Evolutionary conservation across 2,797 vertebrate genomes (phyloP), one percentile per base, ranked within the genome.

Genomic region (Spea hammondii): DNA sequence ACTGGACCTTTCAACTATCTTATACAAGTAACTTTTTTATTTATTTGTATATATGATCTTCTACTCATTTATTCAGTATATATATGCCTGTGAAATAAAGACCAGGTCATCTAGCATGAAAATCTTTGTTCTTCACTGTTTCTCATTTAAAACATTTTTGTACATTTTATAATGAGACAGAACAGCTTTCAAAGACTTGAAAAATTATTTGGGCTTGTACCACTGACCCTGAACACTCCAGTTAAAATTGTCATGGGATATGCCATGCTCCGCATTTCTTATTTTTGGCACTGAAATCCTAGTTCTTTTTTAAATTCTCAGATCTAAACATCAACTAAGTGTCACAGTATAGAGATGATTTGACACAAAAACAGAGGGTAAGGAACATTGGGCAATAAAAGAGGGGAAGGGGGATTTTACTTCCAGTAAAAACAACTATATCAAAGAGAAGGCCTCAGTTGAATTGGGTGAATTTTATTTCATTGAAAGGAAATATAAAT

Each of bases 371-470:
- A 2, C 32, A 32, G 32, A 54, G 62, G 65, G 77, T 79, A 59
- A 74, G 60, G 65, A 78, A 70, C 77, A 79, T 73, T 73, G 65
- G 73, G 70, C 77, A 79, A 73, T 73, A 73, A 73, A 64, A 46
- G 32, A n/a, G 54, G 55, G 51, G 65, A 48, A 68, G 70, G 46
- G n/a, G 32, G 64, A 44, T 32, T n/a, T n/a, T n/a, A 65, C 65
- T 75, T 80, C 66, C 72, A 68, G 78, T 75, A 76, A 76, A 72
- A 80, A 76, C 74, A 76, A 45, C 13, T 6, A 6, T 51, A 80
- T 80, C 74, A 80, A 80, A 76, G 74, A 6, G 10, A 76, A 60
- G 6, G 14, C 17, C 17, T 13, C n/a, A 46, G 12, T 46, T 8
- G 72, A 74, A 70, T 45, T 50, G 59, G 71, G 47, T 4, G 74